A percentile compares a stretch with the other conserved stretches of the same genome.
phyloP scores from a whole-genome alignment of 2,888 invertebrate species.

The Eupithecia pulchellata region DNA sequence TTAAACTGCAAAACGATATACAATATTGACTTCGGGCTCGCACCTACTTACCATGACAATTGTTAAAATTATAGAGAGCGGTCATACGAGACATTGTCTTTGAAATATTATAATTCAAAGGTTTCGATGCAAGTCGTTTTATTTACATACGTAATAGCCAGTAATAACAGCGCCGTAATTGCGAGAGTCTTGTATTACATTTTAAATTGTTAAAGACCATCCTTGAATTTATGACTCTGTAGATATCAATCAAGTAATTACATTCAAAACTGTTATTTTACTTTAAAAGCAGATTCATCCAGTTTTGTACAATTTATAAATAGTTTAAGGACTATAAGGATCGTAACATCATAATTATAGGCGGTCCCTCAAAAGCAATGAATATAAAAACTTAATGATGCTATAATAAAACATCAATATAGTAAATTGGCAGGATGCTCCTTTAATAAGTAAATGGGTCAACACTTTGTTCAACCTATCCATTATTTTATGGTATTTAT shows the following conservation, averaged over 20 bases:
- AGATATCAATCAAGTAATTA: conserved; percentile 70
- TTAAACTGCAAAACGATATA: conserved; percentile 44
- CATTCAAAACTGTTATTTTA: conserved; percentile 57
- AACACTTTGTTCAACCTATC: conserved; percentile 61
- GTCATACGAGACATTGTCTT: conserved; percentile 52
- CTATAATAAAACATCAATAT: conserved; percentile 81
- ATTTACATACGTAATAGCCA: conserved; percentile 58
- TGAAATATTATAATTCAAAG: conserved; percentile 47
- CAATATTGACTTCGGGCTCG: conserved; percentile 29
- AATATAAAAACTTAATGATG: conserved; percentile 80
- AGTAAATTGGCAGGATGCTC: conserved; percentile 82
- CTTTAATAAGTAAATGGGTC: conserved; percentile 75
- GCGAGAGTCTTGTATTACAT: conserved; percentile 54
- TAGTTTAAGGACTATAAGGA: conserved; percentile 73
- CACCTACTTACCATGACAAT: conserved; percentile 43
- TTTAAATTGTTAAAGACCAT: conserved; percentile 54
- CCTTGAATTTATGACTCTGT: conserved; percentile 59
- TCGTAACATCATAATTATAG: conserved; percentile 78
- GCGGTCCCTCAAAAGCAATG: conserved; percentile 69
- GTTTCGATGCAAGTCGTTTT: conserved; percentile 49
- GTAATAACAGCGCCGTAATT: conserved; percentile 55
- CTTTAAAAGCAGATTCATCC: conserved; percentile 66
- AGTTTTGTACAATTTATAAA: conserved; percentile 76
- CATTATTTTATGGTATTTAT: conserved; percentile 46
- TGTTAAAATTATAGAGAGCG: conserved; percentile 53